phyloP scores from a whole-genome alignment of 2,113 vertebrate species.

The Anser cygnoides region DNA sequence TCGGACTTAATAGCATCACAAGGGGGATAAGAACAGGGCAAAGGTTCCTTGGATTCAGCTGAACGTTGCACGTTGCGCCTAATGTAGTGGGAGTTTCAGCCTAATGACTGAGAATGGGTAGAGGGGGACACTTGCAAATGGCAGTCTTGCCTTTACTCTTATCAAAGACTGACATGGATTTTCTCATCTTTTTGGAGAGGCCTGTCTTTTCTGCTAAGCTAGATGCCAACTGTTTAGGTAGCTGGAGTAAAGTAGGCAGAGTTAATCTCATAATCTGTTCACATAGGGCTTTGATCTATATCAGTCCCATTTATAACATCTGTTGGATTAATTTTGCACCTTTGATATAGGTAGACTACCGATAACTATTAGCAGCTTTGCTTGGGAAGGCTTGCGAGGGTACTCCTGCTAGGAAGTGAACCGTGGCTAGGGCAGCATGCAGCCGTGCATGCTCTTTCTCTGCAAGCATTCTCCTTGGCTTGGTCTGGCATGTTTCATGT shows the following conservation, averaged over 20 bases:
- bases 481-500: not conserved
- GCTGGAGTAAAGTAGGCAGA: not conserved
- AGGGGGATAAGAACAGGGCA: not conserved
- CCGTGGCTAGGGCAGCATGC: not conserved
- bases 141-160: not conserved
- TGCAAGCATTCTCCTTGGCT: not conserved
- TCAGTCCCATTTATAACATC: not conserved
- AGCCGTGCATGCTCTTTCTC: not conserved
- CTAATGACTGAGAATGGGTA: not conserved
- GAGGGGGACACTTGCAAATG: not conserved
- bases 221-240: not conserved
- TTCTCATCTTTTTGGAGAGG: not conserved
- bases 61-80: not conserved
- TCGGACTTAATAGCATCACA: accelerated
- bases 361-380: not conserved
- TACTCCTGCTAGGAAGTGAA: not conserved
- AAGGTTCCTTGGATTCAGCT: not conserved
- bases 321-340: not conserved
- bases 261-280: not conserved
- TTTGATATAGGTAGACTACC: not conserved
- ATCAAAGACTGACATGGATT: accelerated
- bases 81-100: not conserved
- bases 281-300: not conserved
- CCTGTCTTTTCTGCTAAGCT: not conserved
- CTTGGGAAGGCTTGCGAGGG: not conserved